A percentile compares a stretch with the other conserved stretches of the same genome.
phyloP scores from a whole-genome alignment of 1,140 invertebrate species.

The Penaeus indicus region DNA sequence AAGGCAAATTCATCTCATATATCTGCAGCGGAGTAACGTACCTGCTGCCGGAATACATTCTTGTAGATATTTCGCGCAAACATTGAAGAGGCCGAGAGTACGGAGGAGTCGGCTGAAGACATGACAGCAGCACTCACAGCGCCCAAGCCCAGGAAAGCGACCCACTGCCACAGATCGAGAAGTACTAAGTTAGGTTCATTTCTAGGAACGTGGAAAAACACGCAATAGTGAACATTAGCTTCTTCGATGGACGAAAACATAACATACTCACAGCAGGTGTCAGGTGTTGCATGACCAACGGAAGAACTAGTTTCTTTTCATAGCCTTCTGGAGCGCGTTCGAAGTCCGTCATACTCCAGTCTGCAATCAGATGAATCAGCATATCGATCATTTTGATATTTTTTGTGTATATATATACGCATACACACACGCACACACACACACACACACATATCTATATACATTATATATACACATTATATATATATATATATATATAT shows the following conservation, averaged over 20 bases:
- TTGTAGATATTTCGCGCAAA: conserved; percentile 98
- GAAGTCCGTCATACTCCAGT: conserved; percentile 93
- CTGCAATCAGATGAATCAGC: conserved; percentile 72
- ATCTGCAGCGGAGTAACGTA: conserved; percentile 70
- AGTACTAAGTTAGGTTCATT: too few relatives aligned
- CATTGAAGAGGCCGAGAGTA: conserved; percentile 97
- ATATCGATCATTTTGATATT: too few relatives aligned
- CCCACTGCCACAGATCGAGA: conserved; percentile 73
- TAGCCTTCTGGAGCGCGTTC: conserved; percentile 76
- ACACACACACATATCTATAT: too few relatives aligned
- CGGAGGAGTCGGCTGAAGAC: conserved; percentile 98
- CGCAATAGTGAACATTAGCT: too few relatives aligned
- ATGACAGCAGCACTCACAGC: conserved; percentile 98
- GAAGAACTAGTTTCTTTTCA: conserved; percentile 93
- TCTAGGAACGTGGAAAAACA: neutral
- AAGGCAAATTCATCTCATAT: neutral
- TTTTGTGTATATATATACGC: too few relatives aligned
- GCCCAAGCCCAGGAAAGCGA: conserved; percentile 96
- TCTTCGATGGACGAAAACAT: too few relatives aligned
- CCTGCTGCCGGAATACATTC: conserved; percentile 92
- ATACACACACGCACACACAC: too few relatives aligned
- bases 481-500: too few relatives aligned
- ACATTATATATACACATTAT: too few relatives aligned
- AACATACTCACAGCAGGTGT: conserved; percentile 78
- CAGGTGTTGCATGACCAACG: conserved; percentile 95